Evolutionary conservation across 2,797 vertebrate species (phyloP), one percentile per base, ranked within the genome.

Genomic region (Sebastes hopkinsi): DNA sequence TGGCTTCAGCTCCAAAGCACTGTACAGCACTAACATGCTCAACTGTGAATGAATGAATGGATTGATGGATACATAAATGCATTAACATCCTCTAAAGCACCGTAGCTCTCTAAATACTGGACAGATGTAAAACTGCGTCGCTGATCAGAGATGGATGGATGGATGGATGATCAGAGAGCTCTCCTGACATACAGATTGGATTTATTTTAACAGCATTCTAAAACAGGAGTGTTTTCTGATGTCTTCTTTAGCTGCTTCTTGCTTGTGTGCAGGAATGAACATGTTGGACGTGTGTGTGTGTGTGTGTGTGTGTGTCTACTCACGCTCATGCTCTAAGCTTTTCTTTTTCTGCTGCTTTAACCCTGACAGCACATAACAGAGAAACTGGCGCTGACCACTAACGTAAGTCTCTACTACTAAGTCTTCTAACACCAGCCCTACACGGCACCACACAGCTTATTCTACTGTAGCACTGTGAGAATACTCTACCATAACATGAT

Each of bases 341-440:
- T n/a, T 90, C 58, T 84, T 77, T 87, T 66, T 82, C 72, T 87
- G 11, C 88, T 85, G 74, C 87, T 94, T 69, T 83, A 85, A 90
- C 87, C 86, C 82, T 84, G 20, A 91, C 92, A 94, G 94, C 93
- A 94, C 85, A 91, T 95, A 88, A 92, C 92, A 82, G 87, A 93
- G 81, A 94, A 94, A 88, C 90, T 95, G 92, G 94, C 92, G 64
- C 88, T 95, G 72, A 94, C 94, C 61, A 81, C 93, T 87, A 93
- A 92, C 12, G 93, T 94, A 94, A 94, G 94, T 94, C 60, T 81
- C 34, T 36, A 12, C 25, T 59, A 23, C 77, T 79, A 79, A 88
- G 72, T 10, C 16, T 46, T 46, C 42, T 36, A 27, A 36, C 79
- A 38, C 11, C 69, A 18, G 22, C 32, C 3, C n/a, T 30, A 14